These are phyloP conservation scores for Benitochromis conjunctus DNA, from an alignment of 2,113 vertebrate genomes.

Conservation along the genomic window DNA sequence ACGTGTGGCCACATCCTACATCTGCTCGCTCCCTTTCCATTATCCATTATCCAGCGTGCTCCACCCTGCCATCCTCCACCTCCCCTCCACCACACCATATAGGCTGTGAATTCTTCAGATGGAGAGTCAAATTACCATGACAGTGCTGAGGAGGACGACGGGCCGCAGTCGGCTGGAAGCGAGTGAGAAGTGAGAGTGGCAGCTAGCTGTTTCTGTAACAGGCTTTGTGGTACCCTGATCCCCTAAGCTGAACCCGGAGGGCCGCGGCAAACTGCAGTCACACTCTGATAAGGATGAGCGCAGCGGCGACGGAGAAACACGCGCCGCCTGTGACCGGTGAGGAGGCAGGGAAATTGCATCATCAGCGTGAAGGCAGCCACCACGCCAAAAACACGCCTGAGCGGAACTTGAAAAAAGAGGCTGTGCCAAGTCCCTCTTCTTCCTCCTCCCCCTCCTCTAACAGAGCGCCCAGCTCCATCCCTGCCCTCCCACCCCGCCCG, in stretches of 20 bases:
- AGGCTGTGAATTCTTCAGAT: slow-evolving; percentile 37
- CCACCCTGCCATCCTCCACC: slow-evolving; percentile 44
- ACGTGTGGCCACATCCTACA: slow-evolving; percentile 49
- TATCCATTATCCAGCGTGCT: slow-evolving; percentile 48
- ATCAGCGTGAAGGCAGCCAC: slow-evolving; percentile 44
- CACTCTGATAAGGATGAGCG: slow-evolving; percentile 28
- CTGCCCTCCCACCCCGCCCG: neutral
- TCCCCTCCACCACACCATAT: slow-evolving; percentile 40
- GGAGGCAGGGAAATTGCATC: slow-evolving; percentile 54
- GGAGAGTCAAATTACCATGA: slow-evolving; percentile 50
- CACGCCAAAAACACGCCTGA: slow-evolving; percentile 43
- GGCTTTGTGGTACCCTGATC: slow-evolving; percentile 42
- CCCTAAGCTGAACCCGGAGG: slow-evolving; percentile 30
- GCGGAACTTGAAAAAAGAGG: slow-evolving; percentile 22
- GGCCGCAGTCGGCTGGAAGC: neutral
- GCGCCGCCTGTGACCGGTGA: neutral
- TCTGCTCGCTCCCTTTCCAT: slow-evolving; percentile 38
- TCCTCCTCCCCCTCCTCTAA: neutral
- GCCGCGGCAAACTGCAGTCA: slow-evolving; percentile 11
- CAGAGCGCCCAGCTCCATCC: neutral
- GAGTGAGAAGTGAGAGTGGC: slow-evolving; percentile 29
- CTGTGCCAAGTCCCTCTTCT: slow-evolving; percentile 41
- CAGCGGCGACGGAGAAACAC: slow-evolving; percentile 12
- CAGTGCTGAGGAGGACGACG: neutral
- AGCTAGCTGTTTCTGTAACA: slow-evolving; percentile 38